These are phyloP conservation scores for Lagenorhynchus albirostris DNA, from an alignment of 2,113 vertebrate genomes.

Conservation along the genomic window DNA sequence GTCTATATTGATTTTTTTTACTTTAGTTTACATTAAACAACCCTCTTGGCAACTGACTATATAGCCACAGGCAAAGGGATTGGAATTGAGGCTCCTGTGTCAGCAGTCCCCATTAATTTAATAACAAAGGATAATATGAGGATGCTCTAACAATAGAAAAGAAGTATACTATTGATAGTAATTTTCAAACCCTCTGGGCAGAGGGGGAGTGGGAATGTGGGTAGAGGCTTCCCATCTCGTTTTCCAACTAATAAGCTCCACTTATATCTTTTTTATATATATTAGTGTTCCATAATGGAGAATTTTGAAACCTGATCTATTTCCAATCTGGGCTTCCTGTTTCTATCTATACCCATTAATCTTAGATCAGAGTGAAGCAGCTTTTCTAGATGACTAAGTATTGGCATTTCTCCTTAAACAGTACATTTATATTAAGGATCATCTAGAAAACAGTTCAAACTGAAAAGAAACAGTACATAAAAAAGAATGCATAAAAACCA, in stretches of 20 bases:
- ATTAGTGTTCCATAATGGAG: not conserved
- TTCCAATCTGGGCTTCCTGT: slow-evolving; percentile 39
- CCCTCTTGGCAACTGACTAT: not conserved
- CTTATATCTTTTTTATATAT: not conserved
- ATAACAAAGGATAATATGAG: not conserved
- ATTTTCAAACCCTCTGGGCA: not conserved
- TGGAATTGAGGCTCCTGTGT: not conserved
- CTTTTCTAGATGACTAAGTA: slow-evolving; percentile 60
- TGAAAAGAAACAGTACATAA: slow-evolving; percentile 15
- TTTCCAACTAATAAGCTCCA: not conserved
- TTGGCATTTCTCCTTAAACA: slow-evolving; percentile 50
- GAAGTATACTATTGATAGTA: not conserved
- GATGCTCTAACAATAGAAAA: not conserved
- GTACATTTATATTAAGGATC: slow-evolving; percentile 53
- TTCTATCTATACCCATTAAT: slow-evolving; percentile 51
- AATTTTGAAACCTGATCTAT: slow-evolving; percentile 30
- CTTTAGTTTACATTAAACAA: not conserved
- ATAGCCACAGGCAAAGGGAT: not conserved
- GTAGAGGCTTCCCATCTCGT: not conserved
- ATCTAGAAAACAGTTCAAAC: slow-evolving; percentile 31
- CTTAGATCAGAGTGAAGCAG: slow-evolving; percentile 42
- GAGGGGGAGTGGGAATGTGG: not conserved
- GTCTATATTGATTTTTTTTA: not conserved
- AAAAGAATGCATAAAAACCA: not conserved
- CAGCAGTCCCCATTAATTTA: not conserved